phyloP scores from a whole-genome alignment of 1,140 invertebrate genomes.

The Protaetia brevitarsis region DNA sequence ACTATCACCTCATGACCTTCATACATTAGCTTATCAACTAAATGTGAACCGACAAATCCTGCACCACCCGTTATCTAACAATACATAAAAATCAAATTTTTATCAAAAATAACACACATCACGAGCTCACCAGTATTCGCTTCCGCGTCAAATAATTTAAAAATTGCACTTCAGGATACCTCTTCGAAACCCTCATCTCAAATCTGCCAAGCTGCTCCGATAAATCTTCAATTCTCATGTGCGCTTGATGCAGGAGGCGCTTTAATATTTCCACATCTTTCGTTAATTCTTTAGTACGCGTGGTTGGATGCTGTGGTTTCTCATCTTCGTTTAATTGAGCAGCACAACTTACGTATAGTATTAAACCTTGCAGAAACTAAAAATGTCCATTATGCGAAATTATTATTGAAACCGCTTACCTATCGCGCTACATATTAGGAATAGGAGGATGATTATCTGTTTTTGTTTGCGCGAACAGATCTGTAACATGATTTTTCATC shows the following conservation, averaged over 20 bases:
- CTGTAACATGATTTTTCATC: constrained; percentile 20
- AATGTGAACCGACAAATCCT: constrained; percentile 98
- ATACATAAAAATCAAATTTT: constrained; percentile 8
- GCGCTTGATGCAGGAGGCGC: constrained; percentile 58
- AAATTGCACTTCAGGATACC: constrained; percentile 87
- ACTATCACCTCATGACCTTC: constrained; percentile 98
- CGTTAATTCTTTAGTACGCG: constrained; percentile 5
- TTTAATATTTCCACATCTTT: constrained; percentile 44
- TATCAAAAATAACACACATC: background rate
- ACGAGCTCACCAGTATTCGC: constrained; percentile 73
- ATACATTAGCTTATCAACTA: constrained; percentile 93
- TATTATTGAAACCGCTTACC: background rate
- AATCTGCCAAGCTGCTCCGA: constrained; percentile 69
- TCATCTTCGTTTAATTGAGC: background rate
- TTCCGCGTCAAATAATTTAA: constrained; percentile 87
- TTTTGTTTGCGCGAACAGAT: constrained; percentile 9
- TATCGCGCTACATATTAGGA: constrained; percentile 1
- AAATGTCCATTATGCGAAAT: background rate
- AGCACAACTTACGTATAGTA: background rate
- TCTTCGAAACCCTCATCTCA: constrained; percentile 72
- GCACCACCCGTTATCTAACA: constrained; percentile 91
- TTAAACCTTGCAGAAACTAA: constrained; percentile 1
- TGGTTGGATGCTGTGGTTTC: background rate
- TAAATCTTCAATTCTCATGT: constrained; percentile 61
- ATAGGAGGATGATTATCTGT: constrained; percentile 9